Base-by-base conservation (phyloP, 2,888 invertebrate species). In the Trichogramma dendrolimi region DNA sequence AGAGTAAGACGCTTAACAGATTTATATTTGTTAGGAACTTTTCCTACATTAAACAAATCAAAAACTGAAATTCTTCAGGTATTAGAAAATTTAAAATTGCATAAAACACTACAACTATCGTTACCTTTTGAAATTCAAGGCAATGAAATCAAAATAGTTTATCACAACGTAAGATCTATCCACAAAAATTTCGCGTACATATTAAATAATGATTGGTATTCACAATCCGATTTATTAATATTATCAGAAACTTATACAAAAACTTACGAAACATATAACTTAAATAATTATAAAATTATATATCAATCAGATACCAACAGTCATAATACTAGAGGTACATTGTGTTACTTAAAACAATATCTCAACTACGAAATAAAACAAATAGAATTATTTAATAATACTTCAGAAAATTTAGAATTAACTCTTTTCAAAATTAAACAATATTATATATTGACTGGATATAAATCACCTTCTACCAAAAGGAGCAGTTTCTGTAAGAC, bases 151-250 rank as follows among this genome's bases (percentile, higher is more conserved):
- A 64, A 54, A 64, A 52, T 64, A 38, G 40, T 61, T 40, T 61
- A 61, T 55, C 61, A 61, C 42, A 64, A 64, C 14, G 64, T 64
- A 39, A 10, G 61, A 44, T 58, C 63, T 4, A 55, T 60, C 11
- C 57, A 52, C 10, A 63, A 63, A 50, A 55, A 63, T 50, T n/a
- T 64, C 1, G 11, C 40, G 38, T 41, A 60, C 40, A 60, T 63
- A 27, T 41, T n/a, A 38, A 51, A 10, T 39, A 51, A 61, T 58
- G 41, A 14, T 40, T 64, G 63, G 58, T 64, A 64, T 41, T 41
- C 8, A 4, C 64, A 58, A 61, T 50, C 52, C 4, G 58, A 61
- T 41, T 7, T 64, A 5, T 55, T 64, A 27, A 61, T 64, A 54
- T 64, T 64, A 48, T 51, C 58, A 6, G 64, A 64, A 55, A 50